Base-by-base conservation (phyloP, 2,113 vertebrate genomes). In the Caretta caretta region DNA sequence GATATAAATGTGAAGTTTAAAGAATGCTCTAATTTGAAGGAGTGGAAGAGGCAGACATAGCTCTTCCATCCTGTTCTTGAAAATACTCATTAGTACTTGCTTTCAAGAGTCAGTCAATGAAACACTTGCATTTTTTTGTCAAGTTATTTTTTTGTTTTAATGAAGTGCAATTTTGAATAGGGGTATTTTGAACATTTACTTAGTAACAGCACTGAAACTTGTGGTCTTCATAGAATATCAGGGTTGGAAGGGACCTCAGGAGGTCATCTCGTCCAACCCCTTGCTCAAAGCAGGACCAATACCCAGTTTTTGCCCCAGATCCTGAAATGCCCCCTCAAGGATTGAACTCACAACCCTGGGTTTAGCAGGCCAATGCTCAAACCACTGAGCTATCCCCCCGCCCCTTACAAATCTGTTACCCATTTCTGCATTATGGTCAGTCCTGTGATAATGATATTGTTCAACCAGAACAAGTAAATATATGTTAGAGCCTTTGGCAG, bases 21-120 rank as follows among this genome's bases (percentile, higher is more conserved):
- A 93, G 62, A 42, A 51, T 56, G 56, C n/a, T 82, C 81, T 65
- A 17, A n/a, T 50, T 31, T 69, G 51, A 87, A 92, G n/a, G 29
- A 84, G n/a, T 22, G 46, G 49, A 62, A 29, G 75, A 49, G 90
- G 88, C 14, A 6, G 35, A 48, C 62, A 17, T 4, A 20, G 89
- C 19, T 90, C 90, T 93, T n/a, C 1, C 38, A 48, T 48, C 46
- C 53, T 4, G 0, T 78, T 86, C 72, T 48, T 91, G 46, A 38
- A 89, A 75, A 46, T 25, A 2, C 65, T 59, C 82, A 79, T 35
- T 38, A 17, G 22, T 79, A 48, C 5, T 46, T 78, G 38, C 42
- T 6, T 29, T 48, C 75, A 25, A 48, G 38, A 48, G 42, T 25
- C 42, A 14, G 22, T 48, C 42, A 76, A 25, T 13, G 38, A 42